phyloP scores from a whole-genome alignment of 2,797 vertebrate species.

The Limosa lapponica region DNA sequence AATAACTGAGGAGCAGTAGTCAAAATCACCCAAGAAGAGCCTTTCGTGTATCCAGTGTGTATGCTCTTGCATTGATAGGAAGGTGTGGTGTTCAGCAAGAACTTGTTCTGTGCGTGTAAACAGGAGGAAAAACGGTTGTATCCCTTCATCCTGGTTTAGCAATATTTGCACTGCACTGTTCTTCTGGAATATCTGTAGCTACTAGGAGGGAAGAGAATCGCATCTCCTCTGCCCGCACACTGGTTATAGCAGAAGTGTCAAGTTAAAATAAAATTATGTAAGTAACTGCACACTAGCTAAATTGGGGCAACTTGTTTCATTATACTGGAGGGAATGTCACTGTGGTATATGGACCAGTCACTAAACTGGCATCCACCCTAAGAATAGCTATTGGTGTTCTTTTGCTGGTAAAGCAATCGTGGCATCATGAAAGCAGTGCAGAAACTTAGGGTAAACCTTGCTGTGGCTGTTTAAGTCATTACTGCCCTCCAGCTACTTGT shows the following conservation, averaged over 20 bases:
- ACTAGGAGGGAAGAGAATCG: neutral
- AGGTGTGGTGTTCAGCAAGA: neutral
- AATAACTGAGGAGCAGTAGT: neutral
- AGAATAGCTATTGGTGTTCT: fast-evolving
- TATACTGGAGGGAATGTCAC: neutral
- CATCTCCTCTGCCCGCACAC: neutral
- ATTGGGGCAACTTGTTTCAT: neutral
- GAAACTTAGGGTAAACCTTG: neutral
- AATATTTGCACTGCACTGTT: neutral
- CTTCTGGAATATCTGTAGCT: neutral
- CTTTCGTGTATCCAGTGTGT: neutral
- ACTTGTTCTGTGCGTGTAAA: neutral
- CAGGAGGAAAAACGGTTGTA: neutral
- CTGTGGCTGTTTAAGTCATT: neutral
- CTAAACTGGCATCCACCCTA: neutral
- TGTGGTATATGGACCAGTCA: neutral
- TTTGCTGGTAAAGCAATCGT: neutral
- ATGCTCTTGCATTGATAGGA: neutral
- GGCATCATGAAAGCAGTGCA: neutral
- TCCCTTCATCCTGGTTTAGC: neutral
- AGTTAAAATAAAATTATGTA: neutral
- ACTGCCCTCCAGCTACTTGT: neutral
- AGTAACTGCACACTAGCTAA: neutral
- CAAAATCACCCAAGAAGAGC: neutral
- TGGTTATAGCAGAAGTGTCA: neutral